phyloP scores from a whole-genome alignment of 2,113 vertebrate genomes.

The Amphiprion ocellaris region DNA sequence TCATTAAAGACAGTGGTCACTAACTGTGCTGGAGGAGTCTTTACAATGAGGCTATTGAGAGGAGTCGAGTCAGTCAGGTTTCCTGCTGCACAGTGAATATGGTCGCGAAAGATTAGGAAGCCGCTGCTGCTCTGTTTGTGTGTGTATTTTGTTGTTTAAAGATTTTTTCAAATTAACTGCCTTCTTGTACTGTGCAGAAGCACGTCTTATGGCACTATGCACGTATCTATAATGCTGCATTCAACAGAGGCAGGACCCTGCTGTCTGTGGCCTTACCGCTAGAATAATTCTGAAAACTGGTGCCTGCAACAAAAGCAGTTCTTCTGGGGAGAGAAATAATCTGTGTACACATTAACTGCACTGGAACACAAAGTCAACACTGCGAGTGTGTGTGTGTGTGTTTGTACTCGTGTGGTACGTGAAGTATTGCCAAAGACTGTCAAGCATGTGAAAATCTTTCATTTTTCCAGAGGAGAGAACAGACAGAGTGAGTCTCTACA shows the following conservation, averaged over 20 bases:
- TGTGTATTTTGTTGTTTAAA: conserved; percentile 15
- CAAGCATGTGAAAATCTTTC: conserved; percentile 15
- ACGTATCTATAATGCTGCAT: conserved; percentile 15
- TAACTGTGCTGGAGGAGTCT: conserved; percentile 46
- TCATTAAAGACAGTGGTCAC: conserved; percentile 48
- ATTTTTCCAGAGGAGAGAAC: conserved; percentile 20
- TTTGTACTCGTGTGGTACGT: conserved; percentile 35
- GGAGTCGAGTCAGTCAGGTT: conserved; percentile 39
- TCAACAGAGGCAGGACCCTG: conserved; percentile 37
- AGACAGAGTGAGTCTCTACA: neutral
- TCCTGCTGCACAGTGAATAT: conserved; percentile 21
- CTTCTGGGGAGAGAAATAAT: conserved; percentile 46
- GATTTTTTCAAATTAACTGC: conserved; percentile 28
- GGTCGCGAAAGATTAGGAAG: conserved; percentile 10
- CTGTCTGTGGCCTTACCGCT: conserved; percentile 29
- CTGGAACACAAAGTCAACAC: conserved; percentile 47
- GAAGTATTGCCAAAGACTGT: conserved; percentile 40
- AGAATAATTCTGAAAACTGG: conserved; percentile 30
- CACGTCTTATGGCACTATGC: neutral
- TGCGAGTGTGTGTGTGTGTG: conserved; percentile 34
- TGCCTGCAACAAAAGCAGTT: conserved; percentile 31
- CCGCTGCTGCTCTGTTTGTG: conserved; percentile 3
- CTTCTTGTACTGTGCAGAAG: conserved; percentile 8
- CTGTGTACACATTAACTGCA: conserved; percentile 46
- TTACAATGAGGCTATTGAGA: conserved; percentile 45